These are phyloP conservation scores for Montipora cactus DNA, from an alignment of 64 coral and sea anemone genomes.

Conservation along the genomic window DNA sequence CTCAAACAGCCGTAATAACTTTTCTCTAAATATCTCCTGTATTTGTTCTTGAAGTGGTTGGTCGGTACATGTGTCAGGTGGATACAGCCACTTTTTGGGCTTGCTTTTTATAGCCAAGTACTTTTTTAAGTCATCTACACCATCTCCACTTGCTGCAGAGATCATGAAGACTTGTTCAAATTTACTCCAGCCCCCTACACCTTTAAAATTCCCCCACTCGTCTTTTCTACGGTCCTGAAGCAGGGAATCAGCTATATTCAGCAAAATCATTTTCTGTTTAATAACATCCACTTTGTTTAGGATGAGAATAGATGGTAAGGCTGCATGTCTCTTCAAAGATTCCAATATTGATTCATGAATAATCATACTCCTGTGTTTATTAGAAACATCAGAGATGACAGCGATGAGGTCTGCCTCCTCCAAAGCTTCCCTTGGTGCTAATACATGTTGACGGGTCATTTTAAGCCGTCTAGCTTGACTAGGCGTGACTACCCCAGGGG, in stretches of 20 bases:
- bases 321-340: slow-evolving; percentile 39
- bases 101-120: slow-evolving; percentile 78
- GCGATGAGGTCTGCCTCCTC: slow-evolving; percentile 85
- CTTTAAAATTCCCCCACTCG: slow-evolving; percentile 75
- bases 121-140: slow-evolving; percentile 79
- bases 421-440: slow-evolving; percentile 81
- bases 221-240: slow-evolving; percentile 87
- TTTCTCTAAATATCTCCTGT: slow-evolving; percentile 92
- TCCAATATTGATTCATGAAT: slow-evolving; percentile 83
- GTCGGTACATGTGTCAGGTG: slow-evolving; percentile 71
- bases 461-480: slow-evolving; percentile 81
- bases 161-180: slow-evolving; percentile 97
- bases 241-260: slow-evolving; percentile 69
- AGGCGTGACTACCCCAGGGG: slow-evolving; percentile 84
- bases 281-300: slow-evolving; percentile 93
- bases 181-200: slow-evolving; percentile 78
- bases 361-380: slow-evolving; percentile 71
- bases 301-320: slow-evolving; percentile 80
- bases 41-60: slow-evolving; percentile 75
- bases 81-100: slow-evolving; percentile 70
- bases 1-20: slow-evolving; percentile 92
- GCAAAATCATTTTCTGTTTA: slow-evolving; percentile 73
- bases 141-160: slow-evolving; percentile 88
- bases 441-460: slow-evolving; percentile 93
- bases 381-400: slow-evolving; percentile 80